A percentile compares a stretch with the other conserved stretches of the same genome.
Evolutionary conservation across 2,888 invertebrate species (phyloP).

Genomic region (Bombylius discolor): DNA sequence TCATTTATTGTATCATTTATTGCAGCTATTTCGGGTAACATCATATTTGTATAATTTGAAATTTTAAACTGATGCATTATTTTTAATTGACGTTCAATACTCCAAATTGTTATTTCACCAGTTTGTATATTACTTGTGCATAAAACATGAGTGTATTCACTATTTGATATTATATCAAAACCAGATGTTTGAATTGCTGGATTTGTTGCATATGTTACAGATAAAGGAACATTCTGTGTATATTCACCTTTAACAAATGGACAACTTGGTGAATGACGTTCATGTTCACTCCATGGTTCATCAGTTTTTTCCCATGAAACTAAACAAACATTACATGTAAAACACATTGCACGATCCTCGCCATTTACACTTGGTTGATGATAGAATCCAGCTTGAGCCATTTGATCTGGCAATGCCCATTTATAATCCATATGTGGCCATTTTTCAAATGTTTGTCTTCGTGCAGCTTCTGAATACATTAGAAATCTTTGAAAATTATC

Average conservation of each 20-base stretch:
- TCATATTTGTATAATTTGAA: conserved; percentile 37
- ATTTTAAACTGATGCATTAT: conserved; percentile 37
- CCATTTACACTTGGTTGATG: conserved; percentile 83
- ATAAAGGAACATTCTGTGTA: conserved; percentile 87
- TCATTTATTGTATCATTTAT: conserved; percentile 19
- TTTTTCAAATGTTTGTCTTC: conserved; percentile 79
- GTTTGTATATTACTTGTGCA: conserved; percentile 43
- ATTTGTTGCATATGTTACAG: conserved; percentile 70
- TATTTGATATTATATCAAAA: conserved; percentile 46
- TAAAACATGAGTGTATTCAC: conserved; percentile 45
- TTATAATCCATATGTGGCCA: conserved; percentile 98
- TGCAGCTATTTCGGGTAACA: conserved; percentile 27
- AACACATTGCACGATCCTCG: conserved; percentile 92
- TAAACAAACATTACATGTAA: conserved; percentile 86
- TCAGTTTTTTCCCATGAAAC: conserved; percentile 96
- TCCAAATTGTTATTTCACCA: conserved; percentile 69
- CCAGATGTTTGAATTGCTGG: conserved; percentile 51
- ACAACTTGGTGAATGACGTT: conserved; percentile 84
- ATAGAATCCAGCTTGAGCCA: conserved; percentile 96
- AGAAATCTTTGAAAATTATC: conserved; percentile 39
- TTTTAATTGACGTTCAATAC: conserved; percentile 65
- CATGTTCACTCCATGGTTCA: conserved; percentile 96
- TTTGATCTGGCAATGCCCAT: conserved; percentile 90
- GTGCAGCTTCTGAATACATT: conserved; percentile 87
- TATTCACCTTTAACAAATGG: conserved; percentile 90